Conservation (phyloP, 2,113 vertebrate genomes). For the Mus pahari region DNA sequence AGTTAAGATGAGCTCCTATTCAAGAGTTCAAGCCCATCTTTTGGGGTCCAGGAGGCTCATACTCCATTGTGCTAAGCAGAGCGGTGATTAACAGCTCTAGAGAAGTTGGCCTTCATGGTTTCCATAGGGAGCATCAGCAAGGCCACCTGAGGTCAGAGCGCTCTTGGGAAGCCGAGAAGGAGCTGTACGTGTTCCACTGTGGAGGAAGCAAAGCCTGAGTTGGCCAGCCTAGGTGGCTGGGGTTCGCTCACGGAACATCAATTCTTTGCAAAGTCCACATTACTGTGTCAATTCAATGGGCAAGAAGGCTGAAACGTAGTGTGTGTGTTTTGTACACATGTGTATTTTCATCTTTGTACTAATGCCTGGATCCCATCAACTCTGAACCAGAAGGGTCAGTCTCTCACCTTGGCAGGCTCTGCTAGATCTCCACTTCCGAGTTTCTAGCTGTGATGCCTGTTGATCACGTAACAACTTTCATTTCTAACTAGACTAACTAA, state of each 20-base stretch:
- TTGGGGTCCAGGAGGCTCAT: background rate
- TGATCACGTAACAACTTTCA: background rate
- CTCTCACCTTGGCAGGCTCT: background rate
- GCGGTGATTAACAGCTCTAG: background rate
- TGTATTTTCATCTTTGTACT: background rate
- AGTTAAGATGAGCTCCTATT: background rate
- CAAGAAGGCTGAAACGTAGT: background rate
- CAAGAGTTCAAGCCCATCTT: background rate
- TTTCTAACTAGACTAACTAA: background rate
- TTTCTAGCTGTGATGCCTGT: background rate
- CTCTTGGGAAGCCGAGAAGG: too few species aligned
- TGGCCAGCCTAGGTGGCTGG: too few species aligned
- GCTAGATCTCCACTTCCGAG: background rate
- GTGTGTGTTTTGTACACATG: background rate
- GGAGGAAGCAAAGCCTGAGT: too few species aligned
- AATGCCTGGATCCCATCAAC: background rate
- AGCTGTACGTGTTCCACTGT: background rate
- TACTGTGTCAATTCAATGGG: background rate
- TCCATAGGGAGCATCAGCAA: background rate
- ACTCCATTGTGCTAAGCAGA: rapidly evolving
- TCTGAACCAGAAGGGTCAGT: background rate
- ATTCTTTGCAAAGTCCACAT: background rate
- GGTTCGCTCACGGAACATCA: background rate
- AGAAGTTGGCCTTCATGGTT: background rate
- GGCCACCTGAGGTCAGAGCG: too few species aligned